phyloP scores from a whole-genome alignment of 2,797 vertebrate genomes.

The Artibeus lituratus region DNA sequence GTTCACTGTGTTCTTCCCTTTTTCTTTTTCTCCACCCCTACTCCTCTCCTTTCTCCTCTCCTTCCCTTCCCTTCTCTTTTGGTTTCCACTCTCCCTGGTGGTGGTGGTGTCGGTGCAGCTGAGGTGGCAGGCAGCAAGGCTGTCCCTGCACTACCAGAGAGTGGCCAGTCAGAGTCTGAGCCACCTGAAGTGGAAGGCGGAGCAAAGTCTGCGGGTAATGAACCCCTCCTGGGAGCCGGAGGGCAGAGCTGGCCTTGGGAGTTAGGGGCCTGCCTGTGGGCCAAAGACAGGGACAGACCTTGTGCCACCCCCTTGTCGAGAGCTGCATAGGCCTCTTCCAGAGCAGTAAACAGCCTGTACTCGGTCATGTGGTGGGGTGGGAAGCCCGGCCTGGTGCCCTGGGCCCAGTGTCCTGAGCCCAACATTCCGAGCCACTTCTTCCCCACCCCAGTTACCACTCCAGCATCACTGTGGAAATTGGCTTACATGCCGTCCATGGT shows the following conservation, averaged over 20 bases:
- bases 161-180: constrained; percentile 79
- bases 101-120: constrained; percentile 77
- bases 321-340: neutral
- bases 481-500: neutral
- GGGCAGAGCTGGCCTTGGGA: neutral
- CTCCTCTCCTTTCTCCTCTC: neutral
- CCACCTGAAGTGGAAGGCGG: constrained; percentile 79
- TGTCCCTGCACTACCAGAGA: constrained; percentile 71
- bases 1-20: constrained; percentile 65
- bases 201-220: constrained; percentile 80
- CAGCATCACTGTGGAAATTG: neutral
- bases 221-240: constrained; percentile 35
- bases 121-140: constrained; percentile 77
- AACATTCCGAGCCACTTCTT: neutral
- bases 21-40: constrained; percentile 25
- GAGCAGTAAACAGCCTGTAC: neutral
- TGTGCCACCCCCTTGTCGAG: neutral
- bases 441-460: neutral
- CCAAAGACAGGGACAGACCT: neutral
- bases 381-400: neutral
- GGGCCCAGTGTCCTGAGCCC: neutral
- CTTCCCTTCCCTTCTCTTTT: neutral
- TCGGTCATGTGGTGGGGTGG: neutral
- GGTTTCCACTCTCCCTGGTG: constrained; percentile 51
- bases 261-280: neutral